Conservation (phyloP, 2,113 vertebrate genomes). For the Mormyrus lacerda region DNA sequence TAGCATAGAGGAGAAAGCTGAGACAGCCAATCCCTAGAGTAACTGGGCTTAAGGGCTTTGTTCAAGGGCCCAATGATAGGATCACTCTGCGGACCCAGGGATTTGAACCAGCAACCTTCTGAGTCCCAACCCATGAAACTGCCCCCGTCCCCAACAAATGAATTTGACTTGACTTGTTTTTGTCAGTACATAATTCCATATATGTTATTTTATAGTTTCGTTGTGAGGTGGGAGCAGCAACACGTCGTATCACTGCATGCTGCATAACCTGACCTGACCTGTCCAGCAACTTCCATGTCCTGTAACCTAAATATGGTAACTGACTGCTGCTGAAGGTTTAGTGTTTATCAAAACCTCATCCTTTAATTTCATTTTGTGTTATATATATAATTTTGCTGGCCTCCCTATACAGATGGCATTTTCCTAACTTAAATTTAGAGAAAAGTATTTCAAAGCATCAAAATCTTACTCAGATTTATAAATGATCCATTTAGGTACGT, state of each 20-base stretch:
- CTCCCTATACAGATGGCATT: background rate
- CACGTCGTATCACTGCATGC: too few species aligned
- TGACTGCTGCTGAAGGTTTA: background rate
- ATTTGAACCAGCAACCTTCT: background rate
- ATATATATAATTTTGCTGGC: background rate
- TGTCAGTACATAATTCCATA: background rate
- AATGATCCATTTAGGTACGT: background rate
- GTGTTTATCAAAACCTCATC: background rate
- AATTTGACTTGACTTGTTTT: background rate
- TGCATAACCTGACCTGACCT: too few species aligned
- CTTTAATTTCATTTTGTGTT: background rate
- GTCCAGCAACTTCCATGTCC: background rate
- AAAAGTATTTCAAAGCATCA: background rate
- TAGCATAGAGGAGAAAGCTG: background rate
- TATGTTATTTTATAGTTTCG: background rate
- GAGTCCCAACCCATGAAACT: background rate
- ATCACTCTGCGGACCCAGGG: background rate
- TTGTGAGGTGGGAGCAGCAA: too few species aligned
- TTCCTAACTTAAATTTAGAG: background rate
- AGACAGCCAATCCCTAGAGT: background rate
- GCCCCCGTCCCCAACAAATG: background rate
- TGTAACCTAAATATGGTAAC: background rate
- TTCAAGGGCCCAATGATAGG: background rate
- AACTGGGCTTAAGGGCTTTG: background rate
- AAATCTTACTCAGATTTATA: background rate